Base-by-base conservation (phyloP, 2,797 vertebrate genomes). In the Neoniphon sammara region DNA sequence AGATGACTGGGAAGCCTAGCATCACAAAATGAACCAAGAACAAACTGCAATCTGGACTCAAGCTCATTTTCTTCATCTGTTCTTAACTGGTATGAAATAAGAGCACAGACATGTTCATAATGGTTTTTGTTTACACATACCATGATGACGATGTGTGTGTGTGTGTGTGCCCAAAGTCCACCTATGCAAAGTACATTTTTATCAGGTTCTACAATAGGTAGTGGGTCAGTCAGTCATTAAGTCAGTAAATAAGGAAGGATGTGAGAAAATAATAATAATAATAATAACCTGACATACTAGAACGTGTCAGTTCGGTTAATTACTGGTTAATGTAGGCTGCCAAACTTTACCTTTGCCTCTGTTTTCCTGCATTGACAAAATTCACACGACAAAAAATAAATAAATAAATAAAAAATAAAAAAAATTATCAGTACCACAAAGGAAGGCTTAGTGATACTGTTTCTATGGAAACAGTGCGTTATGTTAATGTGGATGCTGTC, bases 401-500 rank as follows among this genome's bases (percentile, higher is more conserved):
- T n/a, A n/a, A n/a, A n/a, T n/a, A n/a, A n/a, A n/a, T n/a, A n/a
- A n/a, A n/a, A n/a, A n/a, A n/a, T n/a, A n/a, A n/a, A n/a, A n/a
- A n/a, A n/a, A n/a, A n/a, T n/a, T 65, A 75, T 55, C 55, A 61
- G 2, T 3, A 70, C 18, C 18, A 52, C 53, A 23, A 68, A 85
- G 42, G 21, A 57, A 76, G 21, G 18, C 62, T 78, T 57, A 79
- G 17, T 50, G 25, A 36, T 57, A 44, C 49, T 12, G 86, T 88
- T 85, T 75, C 78, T 62, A 89, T 88, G 88, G 82, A 75, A 86
- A 85, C 88, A 23, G 69, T 61, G 70, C 49, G 69, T 73, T 80
- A 83, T 75, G 70, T 20, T 78, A 83, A 85, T 80, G 61, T 17
- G 9, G 62, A 10, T 49, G 53, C 61, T 65, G 59, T 64, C 69